A percentile compares a stretch with the other conserved stretches of the same genome.
These are phyloP conservation scores for Ptyas mucosa DNA, from an alignment of 2,113 vertebrate genomes.

Conservation along the genomic window DNA sequence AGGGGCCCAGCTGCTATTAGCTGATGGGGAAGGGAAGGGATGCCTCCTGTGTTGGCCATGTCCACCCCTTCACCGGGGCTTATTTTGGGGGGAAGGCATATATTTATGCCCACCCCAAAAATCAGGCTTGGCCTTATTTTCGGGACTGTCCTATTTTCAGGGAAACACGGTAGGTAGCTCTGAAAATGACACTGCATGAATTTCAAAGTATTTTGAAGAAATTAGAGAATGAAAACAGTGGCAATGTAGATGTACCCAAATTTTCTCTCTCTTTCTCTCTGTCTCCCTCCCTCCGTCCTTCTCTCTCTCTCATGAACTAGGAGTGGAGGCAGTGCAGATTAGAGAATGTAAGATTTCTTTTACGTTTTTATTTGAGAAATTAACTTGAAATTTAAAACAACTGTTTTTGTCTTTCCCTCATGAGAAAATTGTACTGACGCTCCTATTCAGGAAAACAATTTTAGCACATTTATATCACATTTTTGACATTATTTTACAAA, in stretches of 20 bases:
- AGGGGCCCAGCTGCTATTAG: too few species aligned
- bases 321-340: background rate
- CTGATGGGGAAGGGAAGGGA: too few species aligned
- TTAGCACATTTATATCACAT: background rate
- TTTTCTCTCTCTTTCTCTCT: background rate
- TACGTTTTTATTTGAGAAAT: background rate
- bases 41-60: too few species aligned
- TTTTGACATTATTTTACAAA: background rate
- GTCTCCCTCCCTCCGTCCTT: too few species aligned
- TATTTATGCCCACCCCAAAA: too few species aligned
- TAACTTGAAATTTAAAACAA: background rate
- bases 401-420: background rate
- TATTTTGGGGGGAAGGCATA: too few species aligned
- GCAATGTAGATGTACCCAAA: background rate
- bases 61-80: too few species aligned
- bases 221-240: background rate
- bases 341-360: background rate
- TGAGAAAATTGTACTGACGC: background rate
- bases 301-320: background rate
- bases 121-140: too few species aligned
- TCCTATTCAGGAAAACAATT: background rate
- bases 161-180: background rate
- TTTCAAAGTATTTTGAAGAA: background rate
- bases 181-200: background rate
- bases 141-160: too few species aligned